Percentiles rank a stretch among this genome's conserved stretches.
phyloP scores from a whole-genome alignment of 2,797 vertebrate genomes.

The Lophura swinhoii region DNA sequence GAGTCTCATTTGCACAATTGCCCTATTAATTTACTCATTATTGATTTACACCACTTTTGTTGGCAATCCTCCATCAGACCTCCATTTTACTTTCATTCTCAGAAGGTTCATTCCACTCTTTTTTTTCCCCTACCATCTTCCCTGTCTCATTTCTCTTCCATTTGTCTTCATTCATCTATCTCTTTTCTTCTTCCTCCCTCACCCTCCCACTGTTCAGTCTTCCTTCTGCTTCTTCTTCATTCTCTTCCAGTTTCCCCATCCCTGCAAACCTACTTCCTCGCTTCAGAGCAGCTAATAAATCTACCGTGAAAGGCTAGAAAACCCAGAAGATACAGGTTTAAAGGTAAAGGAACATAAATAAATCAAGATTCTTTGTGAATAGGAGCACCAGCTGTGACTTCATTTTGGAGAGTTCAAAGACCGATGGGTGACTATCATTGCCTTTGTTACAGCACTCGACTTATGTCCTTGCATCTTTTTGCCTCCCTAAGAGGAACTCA shows the following conservation, averaged over 20 bases:
- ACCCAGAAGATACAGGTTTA: slow-evolving; percentile 38
- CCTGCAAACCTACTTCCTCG: slow-evolving; percentile 33
- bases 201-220: slow-evolving; percentile 54
- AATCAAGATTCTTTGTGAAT: slow-evolving; percentile 5
- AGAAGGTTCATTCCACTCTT: slow-evolving; percentile 35
- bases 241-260: slow-evolving; percentile 23
- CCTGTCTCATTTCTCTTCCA: slow-evolving; percentile 50
- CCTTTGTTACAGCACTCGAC: not conserved
- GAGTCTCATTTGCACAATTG: slow-evolving; percentile 76
- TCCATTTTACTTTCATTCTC: slow-evolving; percentile 30
- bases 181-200: slow-evolving; percentile 46
- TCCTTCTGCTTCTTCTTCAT: slow-evolving; percentile 43
- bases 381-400: slow-evolving; percentile 35
- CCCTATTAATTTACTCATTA: slow-evolving; percentile 80
- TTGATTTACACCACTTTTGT: slow-evolving; percentile 78
- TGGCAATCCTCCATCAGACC: slow-evolving; percentile 62
- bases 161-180: slow-evolving; percentile 67
- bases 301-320: slow-evolving; percentile 27
- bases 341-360: slow-evolving; percentile 37
- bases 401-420: slow-evolving; percentile 4
- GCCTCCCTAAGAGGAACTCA: slow-evolving; percentile 5
- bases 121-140: slow-evolving; percentile 45
- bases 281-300: slow-evolving; percentile 71
- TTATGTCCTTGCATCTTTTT: not conserved
- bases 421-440: slow-evolving; percentile 49